Evolutionary conservation across 2,888 invertebrate species (phyloP).

Genomic region (Idaea aversata): DNA sequence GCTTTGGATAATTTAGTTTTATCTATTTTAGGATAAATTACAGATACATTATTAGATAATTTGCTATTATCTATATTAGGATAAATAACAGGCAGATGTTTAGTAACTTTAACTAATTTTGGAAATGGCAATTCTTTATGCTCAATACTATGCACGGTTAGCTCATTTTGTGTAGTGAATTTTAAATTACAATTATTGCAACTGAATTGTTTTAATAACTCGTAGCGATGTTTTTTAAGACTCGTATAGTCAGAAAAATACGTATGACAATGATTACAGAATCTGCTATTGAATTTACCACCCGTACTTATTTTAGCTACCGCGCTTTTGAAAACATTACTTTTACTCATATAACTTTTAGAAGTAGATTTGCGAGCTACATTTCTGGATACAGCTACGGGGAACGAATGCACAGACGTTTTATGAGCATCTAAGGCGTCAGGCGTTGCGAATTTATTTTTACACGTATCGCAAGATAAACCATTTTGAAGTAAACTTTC

Average conservation of each 20-base stretch:
- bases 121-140: constrained; percentile 15
- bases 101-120: constrained; percentile 14
- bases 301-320: constrained; percentile 19
- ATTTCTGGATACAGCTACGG: constrained; percentile 36
- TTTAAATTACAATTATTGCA: constrained; percentile 21
- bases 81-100: constrained; percentile 4
- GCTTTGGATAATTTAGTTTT: no score
- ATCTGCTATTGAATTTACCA: constrained; percentile 6
- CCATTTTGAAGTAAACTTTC: constrained; percentile 29
- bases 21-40: no score
- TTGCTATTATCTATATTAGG: constrained; percentile 4
- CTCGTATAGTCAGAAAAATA: constrained; percentile 39
- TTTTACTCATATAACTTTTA: constrained; percentile 6
- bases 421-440: constrained; percentile 52
- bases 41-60: no score
- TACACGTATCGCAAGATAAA: constrained; percentile 43
- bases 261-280: constrained; percentile 49
- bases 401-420: constrained; percentile 46
- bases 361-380: constrained; percentile 30
- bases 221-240: constrained; percentile 49
- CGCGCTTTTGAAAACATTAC: constrained; percentile 12
- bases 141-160: constrained; percentile 15
- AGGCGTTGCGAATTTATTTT: constrained; percentile 46
- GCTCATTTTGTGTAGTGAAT: constrained; percentile 15
- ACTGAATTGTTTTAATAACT: constrained; percentile 32